These are phyloP conservation scores for Habroteleia sp. DNA, from an alignment of 2,888 invertebrate species.

Conservation along the genomic window DNA sequence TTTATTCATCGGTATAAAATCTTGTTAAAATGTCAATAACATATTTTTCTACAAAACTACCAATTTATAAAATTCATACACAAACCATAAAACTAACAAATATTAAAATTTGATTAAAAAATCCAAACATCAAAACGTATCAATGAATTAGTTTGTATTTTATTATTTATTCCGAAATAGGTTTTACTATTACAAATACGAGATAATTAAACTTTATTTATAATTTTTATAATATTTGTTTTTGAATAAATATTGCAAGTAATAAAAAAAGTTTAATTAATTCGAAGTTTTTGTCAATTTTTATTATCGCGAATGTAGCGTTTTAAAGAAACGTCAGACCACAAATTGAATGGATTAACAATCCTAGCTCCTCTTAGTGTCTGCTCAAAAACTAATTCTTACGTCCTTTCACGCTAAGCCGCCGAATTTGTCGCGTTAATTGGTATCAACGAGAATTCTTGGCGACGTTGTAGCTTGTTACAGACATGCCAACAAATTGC, in stretches of 20 bases:
- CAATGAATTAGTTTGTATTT: too few species aligned
- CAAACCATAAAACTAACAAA: too few species aligned
- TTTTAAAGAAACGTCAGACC: slow-evolving; percentile 12
- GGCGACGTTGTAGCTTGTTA: slow-evolving; percentile 34
- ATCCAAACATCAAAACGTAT: too few species aligned
- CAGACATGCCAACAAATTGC: slow-evolving; percentile 45
- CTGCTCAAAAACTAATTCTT: slow-evolving; percentile 21
- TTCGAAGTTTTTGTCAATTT: slow-evolving; percentile 5
- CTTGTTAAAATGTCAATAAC: slow-evolving; percentile 36
- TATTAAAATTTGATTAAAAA: too few species aligned
- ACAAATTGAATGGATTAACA: slow-evolving; percentile 44
- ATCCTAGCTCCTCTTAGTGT: slow-evolving; percentile 6
- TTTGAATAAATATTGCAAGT: too few species aligned
- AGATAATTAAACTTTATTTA: too few species aligned
- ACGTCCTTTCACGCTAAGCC: slow-evolving; percentile 21
- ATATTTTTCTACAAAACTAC: slow-evolving; percentile 7
- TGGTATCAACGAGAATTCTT: slow-evolving; percentile 45
- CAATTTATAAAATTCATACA: too few species aligned
- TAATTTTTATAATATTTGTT: too few species aligned
- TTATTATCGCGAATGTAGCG: slow-evolving; percentile 4
- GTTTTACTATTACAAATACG: too few species aligned
- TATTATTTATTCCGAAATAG: too few species aligned
- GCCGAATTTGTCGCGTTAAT: slow-evolving; percentile 44
- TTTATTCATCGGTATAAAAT: slow-evolving; percentile 27
- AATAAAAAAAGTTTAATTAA: too few species aligned